Conservation (phyloP, 2,113 vertebrate species). For the Lutjanus erythropterus region DNA sequence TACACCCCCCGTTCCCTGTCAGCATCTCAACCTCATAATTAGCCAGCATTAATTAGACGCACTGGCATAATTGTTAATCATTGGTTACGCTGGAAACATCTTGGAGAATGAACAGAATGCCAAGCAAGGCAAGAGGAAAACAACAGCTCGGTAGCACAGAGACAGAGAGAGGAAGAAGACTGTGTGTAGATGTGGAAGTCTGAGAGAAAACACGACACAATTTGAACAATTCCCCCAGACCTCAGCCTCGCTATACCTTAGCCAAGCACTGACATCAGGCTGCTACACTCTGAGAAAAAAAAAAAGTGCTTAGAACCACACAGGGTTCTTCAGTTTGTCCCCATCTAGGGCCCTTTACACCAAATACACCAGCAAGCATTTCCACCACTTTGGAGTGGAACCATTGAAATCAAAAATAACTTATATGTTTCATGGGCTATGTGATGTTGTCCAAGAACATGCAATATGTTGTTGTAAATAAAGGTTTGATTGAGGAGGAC, state of each 20-base stretch:
- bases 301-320: no score
- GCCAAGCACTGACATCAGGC: conserved; percentile 32
- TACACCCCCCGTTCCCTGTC: conserved; percentile 65
- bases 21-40: conserved; percentile 86
- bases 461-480: no score
- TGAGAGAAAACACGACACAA: conserved; percentile 41
- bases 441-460: no score
- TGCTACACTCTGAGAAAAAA: no score
- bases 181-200: conserved; percentile 29
- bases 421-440: no score
- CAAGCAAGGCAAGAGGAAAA: conserved; percentile 70
- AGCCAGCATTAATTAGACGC: conserved; percentile 85
- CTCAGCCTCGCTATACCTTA: conserved; percentile 36
- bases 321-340: no score
- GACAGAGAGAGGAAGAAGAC: background rate
- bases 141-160: conserved; percentile 36
- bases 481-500: no score
- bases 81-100: conserved; percentile 84
- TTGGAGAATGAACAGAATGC: conserved; percentile 80
- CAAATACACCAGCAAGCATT: no score
- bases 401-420: no score
- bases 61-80: conserved; percentile 87
- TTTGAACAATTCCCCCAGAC: conserved; percentile 46
- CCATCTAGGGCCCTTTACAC: no score
- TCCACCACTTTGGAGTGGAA: no score